A percentile compares a stretch with the other conserved stretches of the same genome.
Evolutionary conservation across 2,888 invertebrate species (phyloP).

Genomic region (Sphaerophoria rueppellii): DNA sequence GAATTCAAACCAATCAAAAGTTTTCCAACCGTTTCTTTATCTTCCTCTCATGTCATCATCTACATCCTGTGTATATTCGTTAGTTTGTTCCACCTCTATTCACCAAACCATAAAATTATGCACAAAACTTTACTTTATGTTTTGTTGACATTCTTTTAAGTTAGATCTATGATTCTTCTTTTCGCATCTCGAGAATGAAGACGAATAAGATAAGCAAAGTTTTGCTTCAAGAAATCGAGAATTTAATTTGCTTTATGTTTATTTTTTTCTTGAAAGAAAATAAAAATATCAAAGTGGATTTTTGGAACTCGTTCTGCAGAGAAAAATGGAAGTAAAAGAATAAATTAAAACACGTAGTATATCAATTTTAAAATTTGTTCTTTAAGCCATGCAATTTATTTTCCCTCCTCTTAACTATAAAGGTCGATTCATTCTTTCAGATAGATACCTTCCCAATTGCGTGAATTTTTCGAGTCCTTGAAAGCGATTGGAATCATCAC

Average conservation of each 20-base stretch:
- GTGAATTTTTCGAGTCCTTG: no score
- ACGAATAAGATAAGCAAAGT: neutral
- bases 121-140: neutral
- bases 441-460: no score
- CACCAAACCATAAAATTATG: neutral
- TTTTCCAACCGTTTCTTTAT: neutral
- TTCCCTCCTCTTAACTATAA: neutral
- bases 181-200: neutral
- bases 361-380: constrained; percentile 11
- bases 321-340: neutral
- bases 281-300: constrained; percentile 6
- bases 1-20: constrained; percentile 7
- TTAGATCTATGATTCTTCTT: neutral
- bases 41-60: neutral
- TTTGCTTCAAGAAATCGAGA: constrained; percentile 3
- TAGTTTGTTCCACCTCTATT: neutral
- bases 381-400: neutral
- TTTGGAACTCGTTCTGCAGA: neutral
- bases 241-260: neutral
- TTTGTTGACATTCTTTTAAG: neutral
- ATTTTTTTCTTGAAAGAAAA: neutral
- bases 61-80: neutral
- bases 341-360: constrained; percentile 6
- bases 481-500: no score
- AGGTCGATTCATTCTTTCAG: no score